phyloP scores from a whole-genome alignment of 2,113 vertebrate genomes.

The Rattus rattus region DNA sequence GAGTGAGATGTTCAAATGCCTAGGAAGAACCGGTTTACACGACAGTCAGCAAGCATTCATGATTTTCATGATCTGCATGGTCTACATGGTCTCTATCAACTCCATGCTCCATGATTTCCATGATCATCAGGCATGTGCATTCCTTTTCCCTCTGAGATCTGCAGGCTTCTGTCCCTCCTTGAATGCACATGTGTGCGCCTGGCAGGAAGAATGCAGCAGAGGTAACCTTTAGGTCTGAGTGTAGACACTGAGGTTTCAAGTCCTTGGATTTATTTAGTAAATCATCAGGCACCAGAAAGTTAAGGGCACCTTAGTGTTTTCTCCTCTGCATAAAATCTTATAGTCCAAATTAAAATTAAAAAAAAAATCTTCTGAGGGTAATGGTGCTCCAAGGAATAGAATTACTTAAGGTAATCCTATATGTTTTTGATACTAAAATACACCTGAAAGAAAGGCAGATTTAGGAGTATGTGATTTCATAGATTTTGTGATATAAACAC shows the following conservation, averaged over 20 bases:
- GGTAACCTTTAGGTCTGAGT: not conserved
- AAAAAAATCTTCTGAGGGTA: not conserved
- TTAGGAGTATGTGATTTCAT: slow-evolving; percentile 4
- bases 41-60: accelerated
- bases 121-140: not conserved
- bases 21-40: not conserved
- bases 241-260: not conserved
- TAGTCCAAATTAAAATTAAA: not conserved
- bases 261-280: not conserved
- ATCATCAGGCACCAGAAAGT: not conserved
- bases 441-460: not conserved
- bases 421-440: not conserved
- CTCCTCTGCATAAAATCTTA: not conserved
- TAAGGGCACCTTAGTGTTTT: not conserved
- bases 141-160: not conserved
- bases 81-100: too few species aligned
- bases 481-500: not conserved
- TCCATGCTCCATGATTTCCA: too few species aligned
- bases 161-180: not conserved
- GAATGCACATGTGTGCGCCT: accelerated
- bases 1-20: not conserved
- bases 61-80: not conserved
- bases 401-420: not conserved
- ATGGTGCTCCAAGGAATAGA: not conserved
- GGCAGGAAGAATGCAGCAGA: not conserved